Percentiles rank a stretch among this genome's conserved stretches.
Evolutionary conservation across 2,113 vertebrate species (phyloP).

Genomic region (Pollimyrus isidori): DNA sequence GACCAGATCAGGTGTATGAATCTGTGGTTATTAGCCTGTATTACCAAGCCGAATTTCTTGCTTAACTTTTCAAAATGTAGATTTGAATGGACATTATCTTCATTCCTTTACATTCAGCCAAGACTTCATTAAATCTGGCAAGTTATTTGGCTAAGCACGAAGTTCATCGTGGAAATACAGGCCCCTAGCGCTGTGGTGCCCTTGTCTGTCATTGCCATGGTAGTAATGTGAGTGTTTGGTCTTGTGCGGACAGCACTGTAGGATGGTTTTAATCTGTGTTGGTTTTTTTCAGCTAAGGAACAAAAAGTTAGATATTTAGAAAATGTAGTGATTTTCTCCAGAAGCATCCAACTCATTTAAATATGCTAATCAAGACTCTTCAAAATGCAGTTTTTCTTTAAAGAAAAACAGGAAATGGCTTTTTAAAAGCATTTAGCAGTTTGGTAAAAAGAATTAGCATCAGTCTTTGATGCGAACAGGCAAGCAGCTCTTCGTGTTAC

Average conservation of each 20-base stretch:
- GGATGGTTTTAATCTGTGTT: neutral
- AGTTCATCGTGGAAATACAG: neutral
- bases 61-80: neutral
- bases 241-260: neutral
- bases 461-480: neutral
- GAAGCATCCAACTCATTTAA: neutral
- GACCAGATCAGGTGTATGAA: neutral
- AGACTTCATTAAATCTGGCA: neutral
- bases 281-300: neutral
- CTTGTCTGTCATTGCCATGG: neutral
- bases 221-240: neutral
- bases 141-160: neutral
- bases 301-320: neutral
- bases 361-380: neutral
- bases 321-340: neutral
- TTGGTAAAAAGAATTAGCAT: neutral
- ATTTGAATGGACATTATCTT: neutral
- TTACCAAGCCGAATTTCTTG: neutral
- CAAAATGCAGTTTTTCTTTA: neutral
- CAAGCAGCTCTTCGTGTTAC: neutral
- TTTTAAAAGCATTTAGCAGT: neutral
- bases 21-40: neutral
- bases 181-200: neutral
- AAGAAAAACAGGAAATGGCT: neutral
- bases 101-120: neutral